Percentiles rank a stretch among this genome's conserved stretches.
These are phyloP conservation scores for Ceratina australensis DNA, from an alignment of 1,140 invertebrate genomes.

Conservation along the genomic window DNA sequence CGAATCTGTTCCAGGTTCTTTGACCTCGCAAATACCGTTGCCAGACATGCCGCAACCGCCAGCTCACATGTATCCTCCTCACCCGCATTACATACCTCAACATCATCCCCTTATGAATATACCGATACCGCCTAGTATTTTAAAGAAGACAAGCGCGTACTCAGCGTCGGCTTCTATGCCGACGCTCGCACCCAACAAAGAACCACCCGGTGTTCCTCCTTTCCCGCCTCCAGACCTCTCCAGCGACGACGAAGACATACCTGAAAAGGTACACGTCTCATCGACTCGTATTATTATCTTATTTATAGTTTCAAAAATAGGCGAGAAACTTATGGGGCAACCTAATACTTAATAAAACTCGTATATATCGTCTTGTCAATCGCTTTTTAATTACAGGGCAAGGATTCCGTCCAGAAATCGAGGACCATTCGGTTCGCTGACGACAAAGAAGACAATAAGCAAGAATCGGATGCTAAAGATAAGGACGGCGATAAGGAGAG, in stretches of 20 bases:
- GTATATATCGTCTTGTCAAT: conserved; percentile 28
- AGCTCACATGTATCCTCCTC: conserved; percentile 77
- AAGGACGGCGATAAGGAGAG: conserved; percentile 73
- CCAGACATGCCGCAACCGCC: conserved; percentile 84
- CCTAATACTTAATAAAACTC: conserved; percentile 7
- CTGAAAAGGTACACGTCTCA: conserved; percentile 71
- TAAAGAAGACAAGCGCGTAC: conserved; percentile 87
- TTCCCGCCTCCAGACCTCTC: conserved; percentile 88
- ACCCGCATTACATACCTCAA: conserved; percentile 75
- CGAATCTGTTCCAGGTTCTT: conserved; percentile 79
- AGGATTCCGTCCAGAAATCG: conserved; percentile 76
- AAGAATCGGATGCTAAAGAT: conserved; percentile 72
- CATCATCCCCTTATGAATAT: conserved; percentile 77
- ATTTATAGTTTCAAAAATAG: no score
- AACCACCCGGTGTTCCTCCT: conserved; percentile 93
- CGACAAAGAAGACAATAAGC: conserved; percentile 80
- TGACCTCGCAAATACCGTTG: conserved; percentile 88
- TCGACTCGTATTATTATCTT: background rate
- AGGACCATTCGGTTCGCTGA: conserved; percentile 85
- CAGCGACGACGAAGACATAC: conserved; percentile 82
- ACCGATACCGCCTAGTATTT: conserved; percentile 83
- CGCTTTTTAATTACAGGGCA: conserved; percentile 53
- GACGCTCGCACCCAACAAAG: conserved; percentile 75
- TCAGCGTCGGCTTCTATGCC: conserved; percentile 75
- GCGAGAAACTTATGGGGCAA: background rate